These are phyloP conservation scores for Puntigrus tetrazona DNA, from an alignment of 2,113 vertebrate genomes.

Conservation along the genomic window DNA sequence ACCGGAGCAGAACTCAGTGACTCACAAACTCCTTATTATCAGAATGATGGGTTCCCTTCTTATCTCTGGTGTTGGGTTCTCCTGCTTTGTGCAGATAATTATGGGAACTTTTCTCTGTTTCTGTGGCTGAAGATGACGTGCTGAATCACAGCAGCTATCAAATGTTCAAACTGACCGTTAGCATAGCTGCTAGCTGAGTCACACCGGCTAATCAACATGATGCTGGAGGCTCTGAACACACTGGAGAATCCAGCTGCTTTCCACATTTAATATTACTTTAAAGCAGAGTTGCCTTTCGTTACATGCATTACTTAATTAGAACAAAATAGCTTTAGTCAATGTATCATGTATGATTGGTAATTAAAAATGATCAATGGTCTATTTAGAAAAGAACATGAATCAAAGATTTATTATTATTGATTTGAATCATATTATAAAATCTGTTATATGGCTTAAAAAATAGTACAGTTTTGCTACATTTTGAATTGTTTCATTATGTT, in stretches of 20 bases:
- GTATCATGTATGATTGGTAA: too few relatives aligned
- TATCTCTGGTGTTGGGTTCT: background rate
- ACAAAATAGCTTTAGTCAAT: too few relatives aligned
- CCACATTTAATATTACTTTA: too few relatives aligned
- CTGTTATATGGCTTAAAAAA: background rate
- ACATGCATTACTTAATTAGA: too few relatives aligned
- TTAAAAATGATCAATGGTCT: too few relatives aligned
- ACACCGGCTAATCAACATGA: background rate
- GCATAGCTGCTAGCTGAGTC: too few relatives aligned
- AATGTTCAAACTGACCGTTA: too few relatives aligned
- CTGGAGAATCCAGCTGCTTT: background rate
- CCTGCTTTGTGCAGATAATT: background rate
- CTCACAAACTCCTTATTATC: background rate
- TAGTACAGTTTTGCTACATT: background rate
- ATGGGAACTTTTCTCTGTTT: background rate
- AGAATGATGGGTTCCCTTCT: background rate
- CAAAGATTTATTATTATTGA: too few relatives aligned
- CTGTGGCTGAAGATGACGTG: background rate
- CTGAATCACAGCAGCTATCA: background rate
- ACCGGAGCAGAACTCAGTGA: background rate
- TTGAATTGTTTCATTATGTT: background rate
- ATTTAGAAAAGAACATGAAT: too few relatives aligned
- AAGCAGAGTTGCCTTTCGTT: too few relatives aligned
- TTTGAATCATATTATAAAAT: background rate
- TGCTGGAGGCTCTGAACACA: background rate